A percentile compares a stretch with the other conserved stretches of the same genome.
phyloP scores from a whole-genome alignment of 2,888 invertebrate species.

The Trissolcus japonicus region DNA sequence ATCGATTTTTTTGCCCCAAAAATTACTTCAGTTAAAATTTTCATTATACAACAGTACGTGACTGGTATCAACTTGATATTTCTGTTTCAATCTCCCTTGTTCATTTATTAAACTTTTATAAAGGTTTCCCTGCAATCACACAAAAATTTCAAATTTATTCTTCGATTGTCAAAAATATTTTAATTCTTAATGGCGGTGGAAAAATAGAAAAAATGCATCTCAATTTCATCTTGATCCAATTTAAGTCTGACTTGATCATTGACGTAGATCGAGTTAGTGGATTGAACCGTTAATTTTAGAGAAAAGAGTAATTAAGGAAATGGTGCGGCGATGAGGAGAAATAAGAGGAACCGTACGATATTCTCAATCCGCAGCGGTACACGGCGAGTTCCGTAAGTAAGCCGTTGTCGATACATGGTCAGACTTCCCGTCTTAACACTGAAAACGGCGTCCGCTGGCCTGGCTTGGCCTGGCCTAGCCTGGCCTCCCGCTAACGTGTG shows the following conservation, averaged over 20 bases:
- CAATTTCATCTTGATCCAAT: too few relatives aligned
- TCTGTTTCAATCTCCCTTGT: too few relatives aligned
- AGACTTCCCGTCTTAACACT: constrained; percentile 53
- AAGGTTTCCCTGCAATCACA: too few relatives aligned
- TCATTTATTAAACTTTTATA: too few relatives aligned
- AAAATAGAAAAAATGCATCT: too few relatives aligned
- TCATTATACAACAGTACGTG: too few relatives aligned
- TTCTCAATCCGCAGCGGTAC: constrained; percentile 63
- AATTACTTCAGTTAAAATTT: too few relatives aligned
- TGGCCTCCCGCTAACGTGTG: constrained; percentile 43
- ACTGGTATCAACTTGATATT: too few relatives aligned
- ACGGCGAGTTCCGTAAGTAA: constrained; percentile 67
- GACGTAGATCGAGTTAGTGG: constrained; percentile 14
- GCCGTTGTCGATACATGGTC: constrained; percentile 58
- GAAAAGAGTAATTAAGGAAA: constrained; percentile 44
- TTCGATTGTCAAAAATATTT: too few relatives aligned
- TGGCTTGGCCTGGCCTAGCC: constrained; percentile 44
- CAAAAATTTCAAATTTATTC: too few relatives aligned
- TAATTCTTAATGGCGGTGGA: too few relatives aligned
- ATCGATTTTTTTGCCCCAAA: too few relatives aligned
- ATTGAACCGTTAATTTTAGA: constrained; percentile 37
- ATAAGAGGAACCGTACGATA: constrained; percentile 33
- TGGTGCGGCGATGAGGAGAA: constrained; percentile 11
- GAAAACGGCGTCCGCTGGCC: constrained; percentile 46
- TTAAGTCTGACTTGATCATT: neutral